Conservation (phyloP, 2,888 invertebrate genomes). For the Microplitis deprimator region DNA sequence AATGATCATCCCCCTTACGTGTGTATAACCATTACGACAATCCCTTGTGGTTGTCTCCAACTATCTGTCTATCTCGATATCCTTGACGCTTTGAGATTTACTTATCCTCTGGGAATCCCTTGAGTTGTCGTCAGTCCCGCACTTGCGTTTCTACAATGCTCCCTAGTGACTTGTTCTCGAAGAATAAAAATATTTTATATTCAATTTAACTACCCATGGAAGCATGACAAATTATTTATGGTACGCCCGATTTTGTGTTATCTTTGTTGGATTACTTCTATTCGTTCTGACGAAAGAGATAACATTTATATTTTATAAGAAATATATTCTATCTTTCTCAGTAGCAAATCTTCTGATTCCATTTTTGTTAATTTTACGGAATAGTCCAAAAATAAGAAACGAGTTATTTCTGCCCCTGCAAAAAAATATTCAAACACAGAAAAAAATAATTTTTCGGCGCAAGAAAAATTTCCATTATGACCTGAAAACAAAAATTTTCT, state of each 20-base stretch:
- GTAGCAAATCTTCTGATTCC: neutral
- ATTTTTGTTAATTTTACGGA: too few relatives aligned
- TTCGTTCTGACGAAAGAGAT: neutral
- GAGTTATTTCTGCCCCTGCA: too few relatives aligned
- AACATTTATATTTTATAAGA: neutral
- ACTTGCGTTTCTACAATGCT: slow-evolving; percentile 6
- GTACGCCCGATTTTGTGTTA: neutral
- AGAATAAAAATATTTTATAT: slow-evolving; percentile 17
- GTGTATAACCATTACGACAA: slow-evolving; percentile 36
- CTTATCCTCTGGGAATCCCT: slow-evolving; percentile 22
- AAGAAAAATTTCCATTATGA: too few relatives aligned
- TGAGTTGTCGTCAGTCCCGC: slow-evolving; percentile 9
- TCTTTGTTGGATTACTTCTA: neutral
- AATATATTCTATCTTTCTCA: neutral
- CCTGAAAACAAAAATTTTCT: too few relatives aligned
- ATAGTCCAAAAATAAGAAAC: too few relatives aligned
- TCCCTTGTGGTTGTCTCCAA: slow-evolving; percentile 29
- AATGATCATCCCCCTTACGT: slow-evolving; percentile 38
- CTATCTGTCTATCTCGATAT: slow-evolving; percentile 30
- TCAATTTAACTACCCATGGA: neutral
- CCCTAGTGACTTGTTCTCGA: slow-evolving; percentile 20
- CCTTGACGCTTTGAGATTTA: slow-evolving; percentile 20
- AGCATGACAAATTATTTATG: neutral
- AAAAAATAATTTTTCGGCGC: too few relatives aligned
- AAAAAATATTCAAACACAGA: too few relatives aligned